Conservation (phyloP, 2,888 invertebrate species). For the Formica aserva region DNA sequence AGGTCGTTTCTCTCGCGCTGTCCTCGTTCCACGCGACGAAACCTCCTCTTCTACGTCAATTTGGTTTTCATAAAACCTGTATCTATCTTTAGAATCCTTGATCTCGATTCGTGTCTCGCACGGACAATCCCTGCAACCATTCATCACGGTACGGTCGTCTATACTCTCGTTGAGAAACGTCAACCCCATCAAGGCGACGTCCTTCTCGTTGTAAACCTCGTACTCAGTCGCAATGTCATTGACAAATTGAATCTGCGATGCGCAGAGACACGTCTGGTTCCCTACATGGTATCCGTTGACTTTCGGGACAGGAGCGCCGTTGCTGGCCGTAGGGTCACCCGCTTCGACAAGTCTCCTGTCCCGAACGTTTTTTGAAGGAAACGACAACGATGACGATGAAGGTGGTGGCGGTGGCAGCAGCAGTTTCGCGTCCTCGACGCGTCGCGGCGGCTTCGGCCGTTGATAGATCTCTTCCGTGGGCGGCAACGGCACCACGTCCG, state of each 20-base stretch:
- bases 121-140: conserved; percentile 36
- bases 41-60: neutral
- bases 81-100: conserved; percentile 16
- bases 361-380: conserved; percentile 89
- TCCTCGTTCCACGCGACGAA: neutral
- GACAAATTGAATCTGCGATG: conserved; percentile 8
- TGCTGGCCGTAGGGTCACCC: conserved; percentile 84
- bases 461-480: conserved; percentile 89
- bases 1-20: conserved; percentile 14
- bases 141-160: neutral
- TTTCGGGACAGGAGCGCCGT: conserved; percentile 83
- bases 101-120: conserved; percentile 45
- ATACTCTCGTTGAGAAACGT: conserved; percentile 6
- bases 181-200: conserved; percentile 1
- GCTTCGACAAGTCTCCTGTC: conserved; percentile 88
- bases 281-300: conserved; percentile 74
- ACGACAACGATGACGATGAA: neutral
- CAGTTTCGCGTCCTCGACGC: conserved; percentile 75
- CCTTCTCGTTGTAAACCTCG: neutral
- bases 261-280: conserved; percentile 58
- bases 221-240: neutral
- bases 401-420: conserved; percentile 22
- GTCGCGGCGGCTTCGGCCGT: conserved; percentile 88
- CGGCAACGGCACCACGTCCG: conserved; percentile 90
- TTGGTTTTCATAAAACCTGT: conserved; percentile 10